Base-by-base conservation (phyloP, 2,888 invertebrate genomes). In the Caenorhabditis sulstoni region DNA sequence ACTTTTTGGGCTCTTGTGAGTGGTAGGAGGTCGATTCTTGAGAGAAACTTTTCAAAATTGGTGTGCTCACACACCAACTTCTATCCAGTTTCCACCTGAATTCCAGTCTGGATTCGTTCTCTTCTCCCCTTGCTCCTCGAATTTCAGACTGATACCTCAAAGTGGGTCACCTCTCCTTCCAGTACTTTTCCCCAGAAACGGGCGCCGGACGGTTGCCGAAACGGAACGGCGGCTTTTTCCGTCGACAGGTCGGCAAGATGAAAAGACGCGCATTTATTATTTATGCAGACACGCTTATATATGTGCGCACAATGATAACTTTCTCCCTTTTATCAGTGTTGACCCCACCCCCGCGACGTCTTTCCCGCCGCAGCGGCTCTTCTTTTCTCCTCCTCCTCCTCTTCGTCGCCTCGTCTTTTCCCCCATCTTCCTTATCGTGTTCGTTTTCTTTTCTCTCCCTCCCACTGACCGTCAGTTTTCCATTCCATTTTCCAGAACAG, bases 201-300 rank as follows among this genome's bases (percentile, higher is more conserved):
- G 41, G n/a, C n/a, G n/a, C n/a, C n/a, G n/a, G n/a, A n/a, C n/a
- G n/a, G n/a, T n/a, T n/a, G n/a, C 53, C 44, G 11, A 41, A 14
- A 41, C 41, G 41, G 41, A 41, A 41, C 14, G 41, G 7, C 41
- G 41, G 7, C 23, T 4, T 20, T 45, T 45, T 8, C 50, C 29
- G 29, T 29, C 29, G 29, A n/a, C n/a, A n/a, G n/a, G 68, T 41
- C 68, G 68, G 68, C 45, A 29, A 68, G 29, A 53, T 68, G 41
- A 68, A 67, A 68, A 39, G 45, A 44, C 45, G 37, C 45, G 39
- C 59, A 20, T 49, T 70, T 45, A 70, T 70, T 70, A 66, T 62
- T 61, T 70, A 61, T 70, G 68, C 50, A 47, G 73, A 73, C 73
- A 73, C 73, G 73, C 61, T 67, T 65, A 47, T 66, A 55, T 50